Conservation (phyloP, 2,113 vertebrate species). For the Peucedramus taeniatus region DNA sequence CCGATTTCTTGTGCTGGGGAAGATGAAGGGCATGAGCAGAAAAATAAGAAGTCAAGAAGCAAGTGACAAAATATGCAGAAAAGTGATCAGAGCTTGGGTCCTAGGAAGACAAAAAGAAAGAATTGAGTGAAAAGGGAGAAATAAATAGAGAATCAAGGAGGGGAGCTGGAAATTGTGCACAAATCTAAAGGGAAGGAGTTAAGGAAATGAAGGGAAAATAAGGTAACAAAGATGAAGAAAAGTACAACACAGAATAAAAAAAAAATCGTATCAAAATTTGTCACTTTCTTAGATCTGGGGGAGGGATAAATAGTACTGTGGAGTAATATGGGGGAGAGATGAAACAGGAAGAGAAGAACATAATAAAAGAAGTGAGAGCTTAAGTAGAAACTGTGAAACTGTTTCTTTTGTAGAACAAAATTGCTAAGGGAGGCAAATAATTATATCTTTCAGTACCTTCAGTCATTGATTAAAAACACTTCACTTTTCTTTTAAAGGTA, state of each 20-base stretch:
- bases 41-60: neutral
- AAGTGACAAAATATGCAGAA: neutral
- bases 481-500: neutral
- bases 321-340: neutral
- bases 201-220: neutral
- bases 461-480: neutral
- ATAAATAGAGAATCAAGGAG: neutral
- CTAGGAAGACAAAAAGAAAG: neutral
- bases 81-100: neutral
- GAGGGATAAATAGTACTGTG: neutral
- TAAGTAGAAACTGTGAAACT: neutral
- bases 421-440: neutral
- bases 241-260: neutral
- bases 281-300: neutral
- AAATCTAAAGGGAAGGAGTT: neutral
- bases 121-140: neutral
- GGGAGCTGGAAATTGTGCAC: neutral
- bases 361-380: neutral
- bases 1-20: neutral
- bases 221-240: neutral
- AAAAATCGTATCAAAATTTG: neutral
- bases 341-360: neutral
- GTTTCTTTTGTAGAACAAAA: neutral
- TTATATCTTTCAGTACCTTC: slow-evolving; percentile 25
- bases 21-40: neutral